Conservation (phyloP, 2,113 vertebrate species). For the Promerops cafer region DNA sequence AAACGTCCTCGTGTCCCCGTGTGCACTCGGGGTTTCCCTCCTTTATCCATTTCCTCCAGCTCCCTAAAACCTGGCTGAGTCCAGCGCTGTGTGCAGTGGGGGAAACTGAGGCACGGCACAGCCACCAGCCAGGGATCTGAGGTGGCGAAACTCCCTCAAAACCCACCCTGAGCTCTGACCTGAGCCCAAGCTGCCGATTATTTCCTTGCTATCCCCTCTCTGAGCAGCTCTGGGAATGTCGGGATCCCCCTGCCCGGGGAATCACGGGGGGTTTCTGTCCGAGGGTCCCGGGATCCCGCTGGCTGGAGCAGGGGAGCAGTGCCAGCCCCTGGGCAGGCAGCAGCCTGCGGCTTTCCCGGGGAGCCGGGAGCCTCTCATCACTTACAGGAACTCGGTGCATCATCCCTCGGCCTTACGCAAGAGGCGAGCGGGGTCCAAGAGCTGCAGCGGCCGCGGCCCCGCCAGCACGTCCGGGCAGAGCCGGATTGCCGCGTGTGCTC, state of each 20-base stretch:
- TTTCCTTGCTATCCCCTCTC: accelerated
- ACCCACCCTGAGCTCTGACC: accelerated
- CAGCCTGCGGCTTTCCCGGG: slow-evolving; percentile 37
- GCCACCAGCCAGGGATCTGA: background rate
- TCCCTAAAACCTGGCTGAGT: background rate
- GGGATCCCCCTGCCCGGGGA: background rate
- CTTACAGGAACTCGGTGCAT: slow-evolving; percentile 63
- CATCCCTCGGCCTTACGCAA: slow-evolving; percentile 55
- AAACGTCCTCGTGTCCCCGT: background rate
- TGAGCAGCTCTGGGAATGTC: accelerated
- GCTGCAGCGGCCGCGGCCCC: background rate
- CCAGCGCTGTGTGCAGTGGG: accelerated
- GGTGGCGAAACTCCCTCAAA: background rate
- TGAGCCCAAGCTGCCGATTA: accelerated
- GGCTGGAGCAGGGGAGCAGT: background rate
- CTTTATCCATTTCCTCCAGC: accelerated
- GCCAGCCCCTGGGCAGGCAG: background rate
- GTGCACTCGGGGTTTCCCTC: background rate
- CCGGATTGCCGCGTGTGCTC: background rate
- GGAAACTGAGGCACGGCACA: slow-evolving; percentile 3
- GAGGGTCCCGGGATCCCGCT: accelerated
- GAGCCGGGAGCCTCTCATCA: slow-evolving; percentile 50
- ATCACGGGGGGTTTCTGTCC: accelerated
- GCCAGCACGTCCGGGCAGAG: background rate
- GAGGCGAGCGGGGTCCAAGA: slow-evolving; percentile 40